Evolutionary conservation across 1,140 invertebrate genomes (phyloP).

Genomic region (Drosophila tani): DNA sequence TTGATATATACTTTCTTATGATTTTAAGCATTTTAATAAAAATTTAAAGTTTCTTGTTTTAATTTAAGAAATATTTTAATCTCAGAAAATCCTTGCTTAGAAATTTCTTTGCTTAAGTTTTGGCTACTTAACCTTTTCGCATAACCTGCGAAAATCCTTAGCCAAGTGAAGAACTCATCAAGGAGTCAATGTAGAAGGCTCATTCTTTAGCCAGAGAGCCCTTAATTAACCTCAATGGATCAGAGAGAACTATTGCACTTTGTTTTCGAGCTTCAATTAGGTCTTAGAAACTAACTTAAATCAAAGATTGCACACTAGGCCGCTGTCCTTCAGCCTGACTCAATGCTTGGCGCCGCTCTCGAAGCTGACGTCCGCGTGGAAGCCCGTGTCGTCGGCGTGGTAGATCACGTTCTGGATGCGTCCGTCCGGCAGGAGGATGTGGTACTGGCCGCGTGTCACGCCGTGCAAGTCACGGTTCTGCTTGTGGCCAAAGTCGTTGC

Average conservation of each 20-base stretch:
- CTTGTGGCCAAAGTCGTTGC: slow-evolving; percentile 90
- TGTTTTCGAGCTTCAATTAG: neutral
- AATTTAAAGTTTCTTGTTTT: too few species aligned
- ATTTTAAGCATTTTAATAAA: neutral
- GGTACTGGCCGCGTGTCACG: slow-evolving; percentile 90
- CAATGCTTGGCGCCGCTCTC: slow-evolving; percentile 66
- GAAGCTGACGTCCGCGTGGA: slow-evolving; percentile 90
- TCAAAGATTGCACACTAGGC: slow-evolving; percentile 51
- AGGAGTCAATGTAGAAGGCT: slow-evolving; percentile 16
- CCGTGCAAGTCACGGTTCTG: slow-evolving; percentile 88
- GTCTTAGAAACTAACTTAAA: slow-evolving; percentile 30
- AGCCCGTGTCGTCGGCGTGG: slow-evolving; percentile 90
- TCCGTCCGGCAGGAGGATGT: slow-evolving; percentile 92
- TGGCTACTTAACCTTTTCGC: slow-evolving; percentile 40
- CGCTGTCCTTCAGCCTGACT: slow-evolving; percentile 21
- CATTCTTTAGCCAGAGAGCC: slow-evolving; percentile 1
- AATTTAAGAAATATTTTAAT: neutral
- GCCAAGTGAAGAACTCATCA: slow-evolving; percentile 6
- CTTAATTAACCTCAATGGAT: neutral
- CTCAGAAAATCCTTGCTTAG: neutral
- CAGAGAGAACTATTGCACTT: neutral
- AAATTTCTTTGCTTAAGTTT: neutral
- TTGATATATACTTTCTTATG: neutral
- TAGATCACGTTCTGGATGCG: slow-evolving; percentile 91
- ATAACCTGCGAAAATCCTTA: slow-evolving; percentile 33